Percentiles rank a stretch among this genome's conserved stretches.
Conservation (phyloP, 30 jellyfish, hydroid and myxozoan genomes). For the Aurelia sp. region DNA sequence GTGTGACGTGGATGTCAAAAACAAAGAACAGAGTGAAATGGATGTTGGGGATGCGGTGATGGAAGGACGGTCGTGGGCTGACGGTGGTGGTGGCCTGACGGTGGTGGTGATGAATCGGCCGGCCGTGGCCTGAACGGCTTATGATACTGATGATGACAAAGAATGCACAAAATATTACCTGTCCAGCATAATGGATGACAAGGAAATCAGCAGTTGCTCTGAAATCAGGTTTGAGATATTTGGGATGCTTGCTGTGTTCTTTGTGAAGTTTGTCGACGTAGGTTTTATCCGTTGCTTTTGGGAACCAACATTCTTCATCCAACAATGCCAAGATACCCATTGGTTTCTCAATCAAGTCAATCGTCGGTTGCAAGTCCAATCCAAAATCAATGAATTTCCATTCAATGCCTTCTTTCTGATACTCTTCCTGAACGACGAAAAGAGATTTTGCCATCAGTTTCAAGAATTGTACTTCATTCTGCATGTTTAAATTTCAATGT, state of each 20-base stretch:
- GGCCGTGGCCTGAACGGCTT: not conserved
- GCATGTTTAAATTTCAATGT: too few relatives aligned
- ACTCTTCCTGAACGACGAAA: slow-evolving; percentile 79
- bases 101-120: too few relatives aligned
- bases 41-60: not conserved
- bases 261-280: slow-evolving; percentile 92
- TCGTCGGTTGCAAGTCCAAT: slow-evolving; percentile 98
- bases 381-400: slow-evolving; percentile 99
- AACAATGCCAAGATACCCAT: slow-evolving; percentile 97
- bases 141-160: not conserved
- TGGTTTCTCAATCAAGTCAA: slow-evolving; percentile 99
- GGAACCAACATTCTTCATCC: slow-evolving; percentile 99
- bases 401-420: slow-evolving; percentile 99
- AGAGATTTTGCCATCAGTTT: too few relatives aligned
- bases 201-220: slow-evolving; percentile 97
- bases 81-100: not conserved
- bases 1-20: too few relatives aligned
- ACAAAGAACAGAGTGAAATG: too few relatives aligned
- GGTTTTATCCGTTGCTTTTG: slow-evolving; percentile 99
- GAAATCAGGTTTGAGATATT: slow-evolving; percentile 98
- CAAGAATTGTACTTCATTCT: too few relatives aligned
- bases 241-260: slow-evolving; percentile 95
- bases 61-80: not conserved
- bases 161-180: slow-evolving; percentile 35
- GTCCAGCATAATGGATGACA: slow-evolving; percentile 99